Base-by-base conservation (phyloP, 2,888 invertebrate species). In the Nesidiocoris tenuis region DNA sequence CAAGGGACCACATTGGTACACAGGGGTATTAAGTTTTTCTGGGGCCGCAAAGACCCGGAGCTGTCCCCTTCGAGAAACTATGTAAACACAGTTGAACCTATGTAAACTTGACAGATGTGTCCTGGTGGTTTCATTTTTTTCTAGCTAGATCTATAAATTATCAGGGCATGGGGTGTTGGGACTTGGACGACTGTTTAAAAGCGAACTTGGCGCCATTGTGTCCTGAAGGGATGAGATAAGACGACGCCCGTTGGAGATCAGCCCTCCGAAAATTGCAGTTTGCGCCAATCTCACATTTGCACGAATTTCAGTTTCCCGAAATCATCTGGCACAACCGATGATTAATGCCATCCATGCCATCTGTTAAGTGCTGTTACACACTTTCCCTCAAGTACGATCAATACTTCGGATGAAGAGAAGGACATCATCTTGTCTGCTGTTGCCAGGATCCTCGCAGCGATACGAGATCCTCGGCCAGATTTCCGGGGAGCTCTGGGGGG, bases 21-120 rank as follows among this genome's bases (percentile, higher is more conserved):
- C 72, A 72, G 72, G 72, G 63, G 72, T 72, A 72, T 72, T 72
- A 72, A 72, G 72, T 72, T 72, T 72, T 72, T 63, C 72, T 72
- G 61, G 54, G 72, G 19, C 61, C 25, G 65, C n/a, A 70, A 12
- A 18, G 21, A 17, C 61, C 39, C 5, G 18, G 54, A 21, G 9
- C n/a, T 39, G 25, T 24, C 3, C 39, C n/a, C 17, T 57, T 23
- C 61, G 39, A 61, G 72, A 72, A 39, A 72, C 72, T 72, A 72
- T 72, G 72, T 72, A 72, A 72, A 72, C 72, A 72, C 23, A 61
- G 72, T 61, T n/a, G 72, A 56, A 72, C 72, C 72, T 72, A 72
- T 72, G 72, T 72, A 72, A 72, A 72, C 72, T 24, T 63, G 72
- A 72, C 72, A 72, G 72, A 72, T 72, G 72, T 72, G 72, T 61